phyloP scores from a whole-genome alignment of 2,888 invertebrate species.

The Chorisops tibialis region DNA sequence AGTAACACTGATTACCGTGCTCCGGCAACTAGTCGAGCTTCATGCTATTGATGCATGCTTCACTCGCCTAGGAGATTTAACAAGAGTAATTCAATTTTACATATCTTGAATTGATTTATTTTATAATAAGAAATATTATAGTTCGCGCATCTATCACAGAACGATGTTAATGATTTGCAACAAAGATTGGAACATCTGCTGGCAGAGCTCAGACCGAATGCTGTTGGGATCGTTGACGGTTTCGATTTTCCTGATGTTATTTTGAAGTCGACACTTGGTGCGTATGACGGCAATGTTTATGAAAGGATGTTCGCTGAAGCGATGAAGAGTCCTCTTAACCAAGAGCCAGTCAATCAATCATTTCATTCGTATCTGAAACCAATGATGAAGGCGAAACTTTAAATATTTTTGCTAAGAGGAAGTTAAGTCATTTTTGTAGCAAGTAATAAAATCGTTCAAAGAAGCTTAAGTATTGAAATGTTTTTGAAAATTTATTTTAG shows the following conservation, averaged over 20 bases:
- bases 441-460: too few species aligned
- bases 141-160: slow-evolving; percentile 46
- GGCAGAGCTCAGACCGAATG: slow-evolving; percentile 74
- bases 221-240: slow-evolving; percentile 86
- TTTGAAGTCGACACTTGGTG: slow-evolving; percentile 73
- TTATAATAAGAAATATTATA: too few species aligned
- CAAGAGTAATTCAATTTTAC: slow-evolving; percentile 59
- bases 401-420: too few species aligned
- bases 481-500: too few species aligned
- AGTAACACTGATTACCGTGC: slow-evolving; percentile 60
- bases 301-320: slow-evolving; percentile 77
- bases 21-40: slow-evolving; percentile 70
- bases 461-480: too few species aligned
- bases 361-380: slow-evolving; percentile 65
- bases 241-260: slow-evolving; percentile 85
- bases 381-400: slow-evolving; percentile 62
- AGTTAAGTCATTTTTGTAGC: too few species aligned
- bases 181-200: slow-evolving; percentile 70
- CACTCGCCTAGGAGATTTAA: slow-evolving; percentile 71
- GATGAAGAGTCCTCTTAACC: slow-evolving; percentile 78
- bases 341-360: slow-evolving; percentile 70
- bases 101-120: too few species aligned
- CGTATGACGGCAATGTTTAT: slow-evolving; percentile 83
- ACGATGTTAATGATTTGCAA: slow-evolving; percentile 57
- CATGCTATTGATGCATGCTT: slow-evolving; percentile 76